Evolutionary conservation across 1,140 invertebrate species (phyloP).

Genomic region (Papilio helenus): DNA sequence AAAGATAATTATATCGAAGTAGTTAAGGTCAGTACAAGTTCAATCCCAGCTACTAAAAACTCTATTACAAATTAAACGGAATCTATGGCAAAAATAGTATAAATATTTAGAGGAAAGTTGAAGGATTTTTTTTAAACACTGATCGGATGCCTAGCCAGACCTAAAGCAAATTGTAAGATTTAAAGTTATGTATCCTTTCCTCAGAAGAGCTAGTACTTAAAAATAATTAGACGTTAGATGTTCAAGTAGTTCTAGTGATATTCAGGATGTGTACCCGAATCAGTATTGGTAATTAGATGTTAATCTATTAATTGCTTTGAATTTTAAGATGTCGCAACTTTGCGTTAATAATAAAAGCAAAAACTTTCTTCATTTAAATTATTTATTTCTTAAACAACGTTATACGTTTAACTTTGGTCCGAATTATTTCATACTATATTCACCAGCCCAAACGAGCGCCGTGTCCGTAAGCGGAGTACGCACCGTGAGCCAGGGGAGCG

Average conservation of each 20-base stretch:
- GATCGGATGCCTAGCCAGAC: too few relatives aligned
- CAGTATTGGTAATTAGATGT: too few relatives aligned
- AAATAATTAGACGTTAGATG: too few relatives aligned
- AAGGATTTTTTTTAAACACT: too few relatives aligned
- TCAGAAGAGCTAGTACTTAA: too few relatives aligned
- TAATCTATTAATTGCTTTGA: too few relatives aligned
- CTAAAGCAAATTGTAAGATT: too few relatives aligned
- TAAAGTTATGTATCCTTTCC: too few relatives aligned
- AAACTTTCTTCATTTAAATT: neutral
- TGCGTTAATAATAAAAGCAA: neutral
- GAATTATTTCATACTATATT: neutral
- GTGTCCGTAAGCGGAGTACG: slow-evolving; percentile 19
- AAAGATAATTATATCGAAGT: neutral
- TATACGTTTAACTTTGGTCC: slow-evolving; percentile 15
- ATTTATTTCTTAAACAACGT: neutral
- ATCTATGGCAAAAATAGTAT: too few relatives aligned
- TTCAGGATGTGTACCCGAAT: too few relatives aligned
- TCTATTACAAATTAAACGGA: neutral
- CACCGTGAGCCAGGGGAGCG: slow-evolving; percentile 8
- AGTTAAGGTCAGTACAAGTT: neutral
- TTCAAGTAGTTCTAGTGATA: neutral
- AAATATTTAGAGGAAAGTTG: too few relatives aligned
- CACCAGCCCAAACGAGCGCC: slow-evolving; percentile 35
- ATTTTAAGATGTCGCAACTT: too few relatives aligned
- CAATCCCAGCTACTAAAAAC: neutral